Evolutionary conservation across 2,888 invertebrate genomes (phyloP).

Genomic region (Leistus spinibarbis): DNA sequence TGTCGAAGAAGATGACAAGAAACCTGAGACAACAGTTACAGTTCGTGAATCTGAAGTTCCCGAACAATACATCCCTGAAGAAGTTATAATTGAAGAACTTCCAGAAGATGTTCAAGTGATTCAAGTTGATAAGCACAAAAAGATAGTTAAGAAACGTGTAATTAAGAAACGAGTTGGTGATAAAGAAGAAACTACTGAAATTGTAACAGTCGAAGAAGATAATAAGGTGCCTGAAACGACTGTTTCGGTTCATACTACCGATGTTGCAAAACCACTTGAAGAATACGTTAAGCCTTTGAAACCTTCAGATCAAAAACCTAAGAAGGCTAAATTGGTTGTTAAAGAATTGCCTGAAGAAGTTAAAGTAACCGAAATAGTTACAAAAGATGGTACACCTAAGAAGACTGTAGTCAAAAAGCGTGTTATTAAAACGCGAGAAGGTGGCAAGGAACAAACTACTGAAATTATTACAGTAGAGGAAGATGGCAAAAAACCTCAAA

Average conservation of each 20-base stretch:
- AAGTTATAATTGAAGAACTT: conserved; percentile 46
- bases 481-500: conserved; percentile 49
- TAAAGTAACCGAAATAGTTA: conserved; percentile 51
- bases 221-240: conserved; percentile 53
- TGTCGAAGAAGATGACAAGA: conserved; percentile 47
- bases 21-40: conserved; percentile 45
- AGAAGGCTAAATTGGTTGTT: conserved; percentile 35
- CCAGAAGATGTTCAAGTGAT: conserved; percentile 51
- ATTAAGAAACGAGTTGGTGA: conserved; percentile 51
- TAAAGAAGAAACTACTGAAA: conserved; percentile 50
- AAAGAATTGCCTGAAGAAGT: conserved; percentile 53
- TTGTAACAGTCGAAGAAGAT: conserved; percentile 53
- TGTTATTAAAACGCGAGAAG: conserved; percentile 46
- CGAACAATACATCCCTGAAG: conserved; percentile 42
- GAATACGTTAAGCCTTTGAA: conserved; percentile 22
- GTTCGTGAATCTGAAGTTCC: conserved; percentile 43
- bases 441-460: conserved; percentile 54
- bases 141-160: conserved; percentile 49
- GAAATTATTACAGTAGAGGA: conserved; percentile 54
- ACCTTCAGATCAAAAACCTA: conserved; percentile 29
- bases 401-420: conserved; percentile 50
- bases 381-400: conserved; percentile 49
- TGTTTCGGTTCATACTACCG: conserved; percentile 48
- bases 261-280: too few relatives aligned
- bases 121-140: conserved; percentile 47